phyloP scores from a whole-genome alignment of 2,797 vertebrate species.

The Falco cherrug region DNA sequence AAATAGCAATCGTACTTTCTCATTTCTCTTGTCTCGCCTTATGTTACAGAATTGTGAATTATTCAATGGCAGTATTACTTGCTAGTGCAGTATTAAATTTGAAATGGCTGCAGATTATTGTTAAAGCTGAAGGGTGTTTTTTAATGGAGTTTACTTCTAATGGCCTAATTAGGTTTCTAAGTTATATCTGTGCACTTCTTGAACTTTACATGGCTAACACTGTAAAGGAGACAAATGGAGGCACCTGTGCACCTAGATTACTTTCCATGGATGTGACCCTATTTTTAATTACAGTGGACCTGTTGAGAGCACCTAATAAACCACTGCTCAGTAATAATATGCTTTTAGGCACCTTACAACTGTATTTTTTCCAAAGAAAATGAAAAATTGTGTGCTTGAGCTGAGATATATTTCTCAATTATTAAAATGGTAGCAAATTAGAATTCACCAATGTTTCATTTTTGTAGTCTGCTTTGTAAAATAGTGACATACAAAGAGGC shows the following conservation, averaged over 20 bases:
- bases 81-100: conserved; percentile 66
- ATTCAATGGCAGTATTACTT: conserved; percentile 65
- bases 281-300: conserved; percentile 67
- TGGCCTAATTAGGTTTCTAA: conserved; percentile 76
- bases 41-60: conserved; percentile 67
- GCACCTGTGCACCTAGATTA: conserved; percentile 30
- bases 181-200: conserved; percentile 59
- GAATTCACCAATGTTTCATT: neutral
- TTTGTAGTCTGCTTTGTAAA: neutral
- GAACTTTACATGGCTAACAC: conserved; percentile 59
- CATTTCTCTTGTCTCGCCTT: conserved; percentile 52
- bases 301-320: conserved; percentile 53
- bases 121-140: conserved; percentile 64
- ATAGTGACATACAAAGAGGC: neutral
- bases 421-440: neutral
- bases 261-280: conserved; percentile 51
- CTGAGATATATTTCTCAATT: neutral
- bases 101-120: conserved; percentile 68
- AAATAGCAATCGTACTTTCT: conserved; percentile 69
- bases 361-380: conserved; percentile 23
- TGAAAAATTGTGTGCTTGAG: conserved; percentile 30
- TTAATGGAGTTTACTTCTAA: conserved; percentile 74
- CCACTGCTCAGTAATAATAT: conserved; percentile 46
- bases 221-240: conserved; percentile 46
- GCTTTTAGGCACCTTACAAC: conserved; percentile 27